A percentile compares a stretch with the other conserved stretches of the same genome.
Conservation (phyloP, 2,113 vertebrate genomes). For the Pangasianodon hypophthalmus region DNA sequence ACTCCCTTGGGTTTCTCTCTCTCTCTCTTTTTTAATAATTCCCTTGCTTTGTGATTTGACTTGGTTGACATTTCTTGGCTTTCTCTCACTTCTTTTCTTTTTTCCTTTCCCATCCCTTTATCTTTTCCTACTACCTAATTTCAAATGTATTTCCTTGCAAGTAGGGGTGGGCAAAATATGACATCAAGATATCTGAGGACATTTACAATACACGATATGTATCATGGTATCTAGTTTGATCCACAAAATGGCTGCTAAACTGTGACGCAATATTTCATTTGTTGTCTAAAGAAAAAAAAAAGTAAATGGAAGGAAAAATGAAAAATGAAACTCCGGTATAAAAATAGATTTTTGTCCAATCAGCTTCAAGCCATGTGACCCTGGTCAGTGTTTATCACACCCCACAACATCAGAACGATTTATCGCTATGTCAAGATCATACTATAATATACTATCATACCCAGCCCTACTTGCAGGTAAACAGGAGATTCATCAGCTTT, state of each 20-base stretch:
- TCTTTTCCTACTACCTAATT: not conserved
- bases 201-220: not conserved
- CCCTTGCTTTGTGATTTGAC: not conserved
- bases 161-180: conserved; percentile 7
- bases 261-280: not conserved
- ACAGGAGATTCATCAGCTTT: not conserved
- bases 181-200: not conserved
- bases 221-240: not conserved
- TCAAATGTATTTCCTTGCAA: not conserved
- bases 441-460: not conserved
- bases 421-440: not conserved
- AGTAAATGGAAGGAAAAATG: not conserved
- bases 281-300: not conserved
- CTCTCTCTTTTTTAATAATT: not conserved
- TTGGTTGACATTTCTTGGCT: not conserved
- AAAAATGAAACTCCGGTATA: not conserved
- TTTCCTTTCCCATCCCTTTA: not conserved
- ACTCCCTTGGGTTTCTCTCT: conserved; percentile 52
- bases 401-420: not conserved
- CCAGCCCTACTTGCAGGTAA: conserved; percentile 17
- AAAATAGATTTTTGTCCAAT: conserved; percentile 17
- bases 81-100: not conserved
- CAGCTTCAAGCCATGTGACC: not conserved
- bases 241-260: not conserved
- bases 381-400: not conserved